Base-by-base conservation (phyloP, 1,140 invertebrate species). In the Sinella curviseta region DNA sequence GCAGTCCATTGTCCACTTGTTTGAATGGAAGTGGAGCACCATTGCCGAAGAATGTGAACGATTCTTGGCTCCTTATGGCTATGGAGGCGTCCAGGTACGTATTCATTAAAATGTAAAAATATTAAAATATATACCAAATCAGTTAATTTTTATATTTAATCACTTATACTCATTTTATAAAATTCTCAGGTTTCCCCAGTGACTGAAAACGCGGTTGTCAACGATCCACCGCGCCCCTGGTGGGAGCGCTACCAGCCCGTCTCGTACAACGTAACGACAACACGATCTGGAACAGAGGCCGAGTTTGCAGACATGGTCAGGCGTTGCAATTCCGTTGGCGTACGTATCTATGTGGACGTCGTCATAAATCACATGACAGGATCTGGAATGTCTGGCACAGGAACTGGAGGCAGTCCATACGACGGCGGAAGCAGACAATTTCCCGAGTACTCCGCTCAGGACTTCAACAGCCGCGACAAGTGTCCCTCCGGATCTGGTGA, bases 181-280 rank as follows among this genome's bases (percentile, higher is more conserved):
- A n/a, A n/a, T n/a, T n/a, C n/a, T n/a, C n/a, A n/a, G n/a, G n/a
- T n/a, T n/a, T n/a, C n/a, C n/a, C n/a, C n/a, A n/a, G n/a, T n/a
- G n/a, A n/a, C n/a, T n/a, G n/a, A n/a, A n/a, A n/a, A n/a, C n/a
- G n/a, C n/a, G n/a, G n/a, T n/a, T n/a, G n/a, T n/a, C n/a, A n/a
- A n/a, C n/a, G n/a, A n/a, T n/a, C n/a, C n/a, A n/a, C n/a, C n/a
- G n/a, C n/a, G n/a, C n/a, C n/a, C n/a, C n/a, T n/a, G n/a, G n/a
- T n/a, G n/a, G n/a, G n/a, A n/a, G n/a, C n/a, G n/a, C 4, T 97
- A 97, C 83, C 95, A 97, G 86, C 94, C 94, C 0, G 91, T 97
- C 76, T 95, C 94, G 14, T 97, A 97, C 86, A 90, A 91, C 35
- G 55, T 60, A 3, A 86, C 95, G 8, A 84, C 83, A 0, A 94